Evolutionary conservation across 1,140 invertebrate genomes (phyloP), one percentile per base, ranked within the genome.

Genomic region (Macrobrachium rosenbergii): DNA sequence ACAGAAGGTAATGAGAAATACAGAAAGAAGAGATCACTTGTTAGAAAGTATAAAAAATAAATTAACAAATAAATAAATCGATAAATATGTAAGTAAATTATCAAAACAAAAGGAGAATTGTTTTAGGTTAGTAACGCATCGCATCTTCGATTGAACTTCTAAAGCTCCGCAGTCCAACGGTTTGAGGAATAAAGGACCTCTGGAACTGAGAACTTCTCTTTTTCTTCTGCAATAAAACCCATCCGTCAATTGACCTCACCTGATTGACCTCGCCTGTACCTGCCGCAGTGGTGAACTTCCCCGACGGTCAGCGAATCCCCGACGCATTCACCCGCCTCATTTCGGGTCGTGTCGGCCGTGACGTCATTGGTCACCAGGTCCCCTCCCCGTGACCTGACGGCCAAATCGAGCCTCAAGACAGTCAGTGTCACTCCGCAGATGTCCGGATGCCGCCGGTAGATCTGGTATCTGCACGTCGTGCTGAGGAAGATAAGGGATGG

Each of bases 401-500:
- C 83, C 12, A 86, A 67, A 67, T 86, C 84, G 76, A 86, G 84
- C 17, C 84, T 77, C 10, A 86, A 37, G 5, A 86, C 84, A 1
- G 84, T 86, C 63, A 86, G 80, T 16, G 78, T 64, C 14, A 86
- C 84, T n/a, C 84, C 84, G 67, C 84, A 86, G 64, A 72, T 45
- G 52, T 86, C 78, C 12, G 77, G 77, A 17, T 80, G 67, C 7
- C 84, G 84, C 7, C 77, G 77, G 78, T 80, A 80, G 64, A 86
- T 86, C 23, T 86, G 77, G 58, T 86, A 86, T n/a, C n/a, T 73
- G 58, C 84, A 86, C 8, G 77, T 73, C 23, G 63, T 72, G 64
- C 84, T 86, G 84, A 37, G 10, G 28, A 64, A 21, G 75, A 21
- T 21, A n/a, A 63, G 59, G 21, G 16, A 3, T 28, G 28, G 28